Evolutionary conservation across 2,888 invertebrate genomes (phyloP), one percentile per base, ranked within the genome.

Genomic region (Chironomus tentans): DNA sequence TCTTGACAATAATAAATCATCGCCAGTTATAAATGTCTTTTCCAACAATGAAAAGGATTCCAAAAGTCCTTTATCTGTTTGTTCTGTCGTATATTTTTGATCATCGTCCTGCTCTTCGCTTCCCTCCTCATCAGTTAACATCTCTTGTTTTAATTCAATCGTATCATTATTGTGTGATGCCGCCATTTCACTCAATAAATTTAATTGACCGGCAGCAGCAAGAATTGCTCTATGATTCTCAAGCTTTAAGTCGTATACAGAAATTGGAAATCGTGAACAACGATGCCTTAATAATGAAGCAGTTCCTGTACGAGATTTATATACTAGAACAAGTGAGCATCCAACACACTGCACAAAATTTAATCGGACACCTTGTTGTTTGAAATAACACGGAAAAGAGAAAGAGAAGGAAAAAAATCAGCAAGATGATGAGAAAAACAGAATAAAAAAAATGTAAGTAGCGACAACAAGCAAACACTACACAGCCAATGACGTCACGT

Each of bases 281-380:
- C 78, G 77, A 68, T 78, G 78, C 6, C 78, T 76, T 10, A 78
- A 46, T 21, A 78, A 50, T 22, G 77, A 77, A 4, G 77, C 78
- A 12, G 78, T 78, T 28, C 78, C 78, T 13, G 78, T 78, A 13
- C 77, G 70, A 47, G 70, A 73, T 65, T 77, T 77, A 76, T 78
- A 78, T n/a, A 77, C 77, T 18, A 78, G 48, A n/a, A 78, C 77
- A 10, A 76, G 70, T 28, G 70, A 76, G 38, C 78, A 78, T 46
- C 73, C 75, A 4, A 77, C 70, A 70, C 78, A 78, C 24, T 77
- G 76, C 0, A 78, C 78, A 68, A 76, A 78, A 70, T 77, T 77
- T 56, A 77, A 77, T 62, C 76, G 77, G 24, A 73, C 70, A 71
- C 77, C 77, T 75, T 77, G 38, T 38, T 38, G 38, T 38, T 38